Evolutionary conservation across 2,888 invertebrate genomes (phyloP), one percentile per base, ranked within the genome.

Genomic region (Coelopa pilipes): DNA sequence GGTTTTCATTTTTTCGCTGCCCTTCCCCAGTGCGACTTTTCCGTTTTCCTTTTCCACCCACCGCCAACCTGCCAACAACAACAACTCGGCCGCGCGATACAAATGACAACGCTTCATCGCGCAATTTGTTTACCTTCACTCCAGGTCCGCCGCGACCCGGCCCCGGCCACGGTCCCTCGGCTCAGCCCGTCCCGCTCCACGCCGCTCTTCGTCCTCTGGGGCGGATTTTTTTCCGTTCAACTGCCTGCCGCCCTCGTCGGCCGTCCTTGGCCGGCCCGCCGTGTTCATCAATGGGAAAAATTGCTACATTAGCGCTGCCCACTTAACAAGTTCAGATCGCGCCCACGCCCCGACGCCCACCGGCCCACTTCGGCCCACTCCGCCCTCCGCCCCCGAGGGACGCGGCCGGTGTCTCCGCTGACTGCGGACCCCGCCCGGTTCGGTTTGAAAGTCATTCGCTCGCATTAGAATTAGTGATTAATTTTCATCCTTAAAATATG

Each of bases 401-500:
- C 46, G 46, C 17, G n/a, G n/a, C n/a, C n/a, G n/a, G n/a, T n/a
- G n/a, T n/a, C 7, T 34, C 34, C 7, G 34, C 7, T 34, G 34
- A 34, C 34, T 34, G 2, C 34, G 34, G 34, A 4, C 34, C 34
- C 34, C 7, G 34, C 7, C 34, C 34, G 47, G 15, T n/a, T 59
- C 59, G 70, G 47, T 73, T 74, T 49, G 59, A 46, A 53, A 45
- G 66, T 70, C 62, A 50, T 70, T 45, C 81, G 81, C 83, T 45
- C 81, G 81, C 83, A 85, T 85, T 84, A 84, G 85, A 86, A 85
- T 85, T 85, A 85, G 85, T 85, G 85, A 85, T 85, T 85, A 85
- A 85, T 85, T 86, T 85, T 85, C 84, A 85, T 83, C 85, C 82
- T 81, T 81, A 77, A 82, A 85, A 85, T 84, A 85, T 85, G 85